phyloP scores from a whole-genome alignment of 2,888 invertebrate species.

The Caenorhabditis sp. region DNA sequence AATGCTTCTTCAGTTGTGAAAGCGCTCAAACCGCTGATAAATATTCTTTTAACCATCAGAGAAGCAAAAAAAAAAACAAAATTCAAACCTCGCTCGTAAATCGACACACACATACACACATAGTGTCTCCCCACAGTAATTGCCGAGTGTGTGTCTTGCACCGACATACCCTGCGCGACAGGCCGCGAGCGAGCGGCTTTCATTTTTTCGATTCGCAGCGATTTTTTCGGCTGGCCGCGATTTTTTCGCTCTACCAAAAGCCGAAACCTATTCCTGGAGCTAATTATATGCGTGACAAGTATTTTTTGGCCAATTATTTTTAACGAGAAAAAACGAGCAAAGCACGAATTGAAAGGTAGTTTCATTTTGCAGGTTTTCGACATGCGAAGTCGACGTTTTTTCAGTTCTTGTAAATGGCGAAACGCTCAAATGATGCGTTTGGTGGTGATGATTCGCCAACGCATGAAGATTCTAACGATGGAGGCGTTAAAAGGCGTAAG shows the following conservation, averaged over 20 bases:
- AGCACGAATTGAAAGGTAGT: too few relatives aligned
- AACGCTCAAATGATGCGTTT: constrained; percentile 37
- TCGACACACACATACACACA: constrained; percentile 5
- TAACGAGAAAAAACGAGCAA: too few relatives aligned
- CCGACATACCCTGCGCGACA: not conserved
- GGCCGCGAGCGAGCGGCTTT: constrained; percentile 3
- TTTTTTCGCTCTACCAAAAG: not conserved
- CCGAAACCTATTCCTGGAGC: too few relatives aligned
- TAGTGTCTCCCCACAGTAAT: constrained; percentile 16
- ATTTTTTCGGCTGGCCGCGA: not conserved
- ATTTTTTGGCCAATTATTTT: too few relatives aligned
- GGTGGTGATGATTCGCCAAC: constrained; percentile 13
- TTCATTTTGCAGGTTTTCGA: too few relatives aligned
- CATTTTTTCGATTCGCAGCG: constrained; percentile 3
- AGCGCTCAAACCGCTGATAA: constrained; percentile 21
- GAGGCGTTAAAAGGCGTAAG: constrained; percentile 42
- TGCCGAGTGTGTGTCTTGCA: constrained; percentile 11
- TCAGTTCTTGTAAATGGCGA: constrained; percentile 16
- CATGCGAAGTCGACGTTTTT: not conserved
- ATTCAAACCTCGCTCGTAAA: constrained; percentile 14
- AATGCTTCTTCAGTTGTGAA: constrained; percentile 10
- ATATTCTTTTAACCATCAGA: constrained; percentile 29
- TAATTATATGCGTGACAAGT: too few relatives aligned
- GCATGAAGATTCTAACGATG: constrained; percentile 13
- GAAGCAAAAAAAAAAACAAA: not conserved